phyloP scores from a whole-genome alignment of 1,140 invertebrate genomes.

The Saccostrea echinata region DNA sequence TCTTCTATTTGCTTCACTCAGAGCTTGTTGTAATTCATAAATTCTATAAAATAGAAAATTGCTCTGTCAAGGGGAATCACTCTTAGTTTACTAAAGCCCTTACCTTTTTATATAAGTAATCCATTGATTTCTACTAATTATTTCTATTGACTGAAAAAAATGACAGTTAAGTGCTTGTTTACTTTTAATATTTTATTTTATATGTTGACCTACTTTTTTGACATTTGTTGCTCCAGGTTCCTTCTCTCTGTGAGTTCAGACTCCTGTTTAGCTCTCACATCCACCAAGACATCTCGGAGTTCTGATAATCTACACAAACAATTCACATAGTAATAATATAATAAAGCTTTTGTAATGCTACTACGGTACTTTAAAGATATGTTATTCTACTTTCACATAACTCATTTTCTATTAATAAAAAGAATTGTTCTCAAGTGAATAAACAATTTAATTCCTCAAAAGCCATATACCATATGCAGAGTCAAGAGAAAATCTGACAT shows the following conservation, averaged over 20 bases:
- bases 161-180: neutral
- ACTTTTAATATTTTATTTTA: neutral
- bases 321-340: neutral
- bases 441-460: too few relatives aligned
- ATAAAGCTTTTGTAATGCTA: neutral
- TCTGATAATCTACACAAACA: slow-evolving; percentile 72
- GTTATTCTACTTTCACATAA: too few relatives aligned
- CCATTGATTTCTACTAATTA: neutral
- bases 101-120: neutral
- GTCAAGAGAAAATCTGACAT: too few relatives aligned
- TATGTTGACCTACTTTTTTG: slow-evolving; percentile 66
- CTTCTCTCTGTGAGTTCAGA: slow-evolving; percentile 72
- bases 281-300: slow-evolving; percentile 75
- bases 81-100: neutral
- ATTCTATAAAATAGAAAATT: slow-evolving; percentile 64
- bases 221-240: slow-evolving; percentile 71
- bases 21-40: slow-evolving; percentile 66
- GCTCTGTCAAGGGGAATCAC: neutral
- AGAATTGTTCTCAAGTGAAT: too few relatives aligned
- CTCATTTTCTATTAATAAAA: too few relatives aligned
- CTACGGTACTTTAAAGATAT: too few relatives aligned
- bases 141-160: neutral
- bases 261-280: slow-evolving; percentile 76
- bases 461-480: too few relatives aligned
- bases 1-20: slow-evolving; percentile 74